Percentiles rank a stretch among this genome's conserved stretches.
These are phyloP conservation scores for Dasypogon diadema DNA, from an alignment of 2,888 invertebrate species.

Conservation along the genomic window DNA sequence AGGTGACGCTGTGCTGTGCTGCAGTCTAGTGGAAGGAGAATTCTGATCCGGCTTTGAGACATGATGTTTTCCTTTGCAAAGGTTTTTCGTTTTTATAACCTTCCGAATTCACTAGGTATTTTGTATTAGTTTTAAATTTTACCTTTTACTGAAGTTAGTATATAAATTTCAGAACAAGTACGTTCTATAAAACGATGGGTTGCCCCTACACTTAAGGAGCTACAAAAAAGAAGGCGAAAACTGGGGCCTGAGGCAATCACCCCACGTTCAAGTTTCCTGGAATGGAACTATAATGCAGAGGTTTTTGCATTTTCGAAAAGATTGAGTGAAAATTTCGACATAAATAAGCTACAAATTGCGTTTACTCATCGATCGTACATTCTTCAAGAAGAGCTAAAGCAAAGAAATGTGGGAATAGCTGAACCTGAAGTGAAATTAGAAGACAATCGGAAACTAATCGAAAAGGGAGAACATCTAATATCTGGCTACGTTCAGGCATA, in stretches of 20 bases:
- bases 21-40: too few relatives aligned
- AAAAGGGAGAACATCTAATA: conserved; percentile 77
- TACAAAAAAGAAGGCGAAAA: conserved; percentile 73
- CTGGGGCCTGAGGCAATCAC: conserved; percentile 71
- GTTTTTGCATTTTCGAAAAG: conserved; percentile 89
- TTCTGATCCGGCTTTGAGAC: too few relatives aligned
- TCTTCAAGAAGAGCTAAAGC: conserved; percentile 76
- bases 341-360: conserved; percentile 77
- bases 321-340: conserved; percentile 84
- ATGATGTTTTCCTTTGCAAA: too few relatives aligned
- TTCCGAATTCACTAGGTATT: too few relatives aligned
- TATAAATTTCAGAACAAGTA: conserved; percentile 47
- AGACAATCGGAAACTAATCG: conserved; percentile 78
- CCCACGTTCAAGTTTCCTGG: conserved; percentile 76
- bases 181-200: conserved; percentile 73
- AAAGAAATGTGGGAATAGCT: conserved; percentile 78
- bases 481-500: conserved; percentile 76
- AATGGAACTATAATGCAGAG: conserved; percentile 91
- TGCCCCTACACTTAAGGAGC: conserved; percentile 75
- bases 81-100: too few relatives aligned
- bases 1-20: too few relatives aligned
- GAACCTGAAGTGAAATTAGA: conserved; percentile 71
- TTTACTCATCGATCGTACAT: conserved; percentile 85
- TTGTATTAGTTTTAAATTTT: too few relatives aligned
- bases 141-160: too few relatives aligned